Conservation (phyloP, 2,113 vertebrate genomes). For the Cebidichthys violaceus region DNA sequence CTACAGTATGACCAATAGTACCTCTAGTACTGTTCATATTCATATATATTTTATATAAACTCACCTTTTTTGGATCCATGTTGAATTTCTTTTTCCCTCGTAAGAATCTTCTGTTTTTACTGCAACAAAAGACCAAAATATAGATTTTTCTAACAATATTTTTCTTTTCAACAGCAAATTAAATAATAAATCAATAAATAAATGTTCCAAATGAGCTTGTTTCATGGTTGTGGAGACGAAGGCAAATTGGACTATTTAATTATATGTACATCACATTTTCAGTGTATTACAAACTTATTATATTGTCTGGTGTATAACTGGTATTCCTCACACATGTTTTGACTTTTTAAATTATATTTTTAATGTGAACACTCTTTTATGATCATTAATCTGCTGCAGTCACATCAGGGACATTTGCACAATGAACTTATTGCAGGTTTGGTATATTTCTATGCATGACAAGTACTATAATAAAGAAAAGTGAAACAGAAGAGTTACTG, state of each 20-base stretch:
- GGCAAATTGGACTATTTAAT: background rate
- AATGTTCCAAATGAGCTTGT: background rate
- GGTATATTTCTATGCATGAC: background rate
- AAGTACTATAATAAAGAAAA: background rate
- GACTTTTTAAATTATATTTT: background rate
- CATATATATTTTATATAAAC: no score
- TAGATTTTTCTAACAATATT: background rate
- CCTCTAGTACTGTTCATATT: no score
- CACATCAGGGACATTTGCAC: background rate
- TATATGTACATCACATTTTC: background rate
- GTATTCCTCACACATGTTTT: background rate
- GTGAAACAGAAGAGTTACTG: background rate
- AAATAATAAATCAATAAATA: background rate
- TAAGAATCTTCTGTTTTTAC: slow-evolving; percentile 86
- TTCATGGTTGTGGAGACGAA: background rate
- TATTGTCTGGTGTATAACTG: background rate
- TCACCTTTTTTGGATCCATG: slow-evolving; percentile 90
- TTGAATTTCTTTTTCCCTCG: slow-evolving; percentile 94
- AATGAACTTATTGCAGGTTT: background rate
- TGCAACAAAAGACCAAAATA: slow-evolving; percentile 53
- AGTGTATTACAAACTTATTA: background rate
- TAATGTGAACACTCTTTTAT: background rate
- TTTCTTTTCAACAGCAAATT: background rate
- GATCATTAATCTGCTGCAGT: background rate
- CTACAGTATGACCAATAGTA: no score